phyloP scores from a whole-genome alignment of 1,140 invertebrate genomes.

The Trachymyrmex cornetzi region DNA sequence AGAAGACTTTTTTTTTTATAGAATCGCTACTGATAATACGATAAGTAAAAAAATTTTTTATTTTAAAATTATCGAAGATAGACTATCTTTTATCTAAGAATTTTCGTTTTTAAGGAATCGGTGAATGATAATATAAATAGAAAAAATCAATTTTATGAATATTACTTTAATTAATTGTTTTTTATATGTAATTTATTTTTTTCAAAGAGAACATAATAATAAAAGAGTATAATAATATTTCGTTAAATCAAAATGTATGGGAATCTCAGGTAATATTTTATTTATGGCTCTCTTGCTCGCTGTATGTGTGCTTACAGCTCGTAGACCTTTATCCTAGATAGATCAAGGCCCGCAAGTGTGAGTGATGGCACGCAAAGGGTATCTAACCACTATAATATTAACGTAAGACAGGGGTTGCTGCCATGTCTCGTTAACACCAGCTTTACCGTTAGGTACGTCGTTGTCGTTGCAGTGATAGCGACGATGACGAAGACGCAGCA shows the following conservation, averaged over 20 bases:
- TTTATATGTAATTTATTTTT: neutral
- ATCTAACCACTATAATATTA: constrained; percentile 39
- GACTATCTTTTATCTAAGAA: neutral
- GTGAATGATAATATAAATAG: neutral
- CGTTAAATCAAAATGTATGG: neutral
- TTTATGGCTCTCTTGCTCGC: too few relatives aligned
- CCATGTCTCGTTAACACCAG: constrained; percentile 27
- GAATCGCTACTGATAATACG: too few relatives aligned
- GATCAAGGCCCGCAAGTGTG: neutral
- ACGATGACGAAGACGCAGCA: neutral
- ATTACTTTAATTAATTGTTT: neutral
- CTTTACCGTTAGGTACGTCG: constrained; percentile 15
- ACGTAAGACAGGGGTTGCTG: constrained; percentile 10
- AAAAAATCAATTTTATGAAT: neutral
- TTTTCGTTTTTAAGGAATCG: neutral
- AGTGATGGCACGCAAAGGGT: constrained; percentile 8
- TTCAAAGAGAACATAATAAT: neutral
- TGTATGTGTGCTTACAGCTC: neutral
- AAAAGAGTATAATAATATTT: neutral
- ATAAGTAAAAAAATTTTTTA: neutral
- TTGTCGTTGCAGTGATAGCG: neutral
- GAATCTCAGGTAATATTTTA: constrained; percentile 3
- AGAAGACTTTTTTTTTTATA: neutral
- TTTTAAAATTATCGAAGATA: neutral
- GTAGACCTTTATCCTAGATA: neutral